These are phyloP conservation scores for Tetragonula carbonaria DNA, from an alignment of 2,888 invertebrate species.

Conservation along the genomic window DNA sequence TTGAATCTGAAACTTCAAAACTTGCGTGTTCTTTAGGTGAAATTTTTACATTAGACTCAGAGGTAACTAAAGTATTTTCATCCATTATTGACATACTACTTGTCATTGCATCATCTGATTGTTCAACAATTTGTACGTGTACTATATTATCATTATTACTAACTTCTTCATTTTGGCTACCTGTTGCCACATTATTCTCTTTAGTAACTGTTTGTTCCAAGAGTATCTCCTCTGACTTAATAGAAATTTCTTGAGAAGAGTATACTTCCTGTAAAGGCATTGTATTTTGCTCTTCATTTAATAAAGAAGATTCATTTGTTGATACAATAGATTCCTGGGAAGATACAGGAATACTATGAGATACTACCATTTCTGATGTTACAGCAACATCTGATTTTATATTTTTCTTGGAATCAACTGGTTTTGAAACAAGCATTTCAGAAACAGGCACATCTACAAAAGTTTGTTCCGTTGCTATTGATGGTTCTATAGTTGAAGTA, in stretches of 20 bases:
- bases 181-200: slow-evolving; percentile 8
- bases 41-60: slow-evolving; percentile 67
- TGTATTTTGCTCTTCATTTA: slow-evolving; percentile 38
- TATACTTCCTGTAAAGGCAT: slow-evolving; percentile 53
- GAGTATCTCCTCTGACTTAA: slow-evolving; percentile 58
- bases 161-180: slow-evolving; percentile 19
- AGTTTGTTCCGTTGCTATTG: slow-evolving; percentile 64
- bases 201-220: slow-evolving; percentile 46
- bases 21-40: slow-evolving; percentile 61
- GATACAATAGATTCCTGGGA: slow-evolving; percentile 57
- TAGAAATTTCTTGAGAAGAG: slow-evolving; percentile 57
- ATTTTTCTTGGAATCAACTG: slow-evolving; percentile 54
- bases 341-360: slow-evolving; percentile 49
- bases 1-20: slow-evolving; percentile 68
- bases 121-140: slow-evolving; percentile 52
- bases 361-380: slow-evolving; percentile 60
- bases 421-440: slow-evolving; percentile 75
- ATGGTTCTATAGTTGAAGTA: slow-evolving; percentile 58
- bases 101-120: slow-evolving; percentile 50
- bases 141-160: slow-evolving; percentile 28
- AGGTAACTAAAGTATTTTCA: slow-evolving; percentile 64
- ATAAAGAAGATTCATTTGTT: slow-evolving; percentile 47
- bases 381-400: slow-evolving; percentile 50
- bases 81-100: slow-evolving; percentile 65
- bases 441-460: slow-evolving; percentile 74